These are phyloP conservation scores for Phrixothrix hirtus DNA, from an alignment of 2,888 invertebrate species.

Conservation along the genomic window DNA sequence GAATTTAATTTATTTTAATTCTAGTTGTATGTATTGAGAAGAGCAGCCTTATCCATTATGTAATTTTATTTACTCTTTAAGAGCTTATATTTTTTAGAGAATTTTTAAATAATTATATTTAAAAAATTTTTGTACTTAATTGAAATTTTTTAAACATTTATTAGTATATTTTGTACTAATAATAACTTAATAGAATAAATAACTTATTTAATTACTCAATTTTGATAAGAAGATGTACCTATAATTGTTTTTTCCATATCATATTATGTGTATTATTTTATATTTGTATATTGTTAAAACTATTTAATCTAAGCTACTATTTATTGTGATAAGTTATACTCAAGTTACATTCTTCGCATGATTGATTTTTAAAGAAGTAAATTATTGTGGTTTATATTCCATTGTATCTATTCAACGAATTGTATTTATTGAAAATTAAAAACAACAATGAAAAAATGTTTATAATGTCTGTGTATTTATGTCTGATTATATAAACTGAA, in stretches of 20 bases:
- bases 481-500: neutral
- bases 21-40: conserved; percentile 14
- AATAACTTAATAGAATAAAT: conserved; percentile 6
- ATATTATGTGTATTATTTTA: conserved; percentile 14
- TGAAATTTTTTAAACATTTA: conserved; percentile 29
- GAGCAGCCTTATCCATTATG: conserved; percentile 22
- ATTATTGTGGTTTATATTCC: conserved; percentile 25
- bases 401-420: conserved; percentile 30
- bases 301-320: conserved; percentile 13
- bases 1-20: conserved; percentile 22
- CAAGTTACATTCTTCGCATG: conserved; percentile 12
- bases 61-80: conserved; percentile 19
- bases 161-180: conserved; percentile 24
- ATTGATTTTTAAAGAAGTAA: conserved; percentile 18
- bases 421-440: conserved; percentile 27
- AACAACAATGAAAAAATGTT: too few species aligned
- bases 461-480: too few species aligned
- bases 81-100: conserved; percentile 29
- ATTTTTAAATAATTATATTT: conserved; percentile 19
- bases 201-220: conserved; percentile 9
- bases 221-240: conserved; percentile 4
- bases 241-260: conserved; percentile 10
- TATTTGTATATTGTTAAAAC: conserved; percentile 5
- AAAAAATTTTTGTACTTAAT: conserved; percentile 30
- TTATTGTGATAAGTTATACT: conserved; percentile 24